phyloP scores from a whole-genome alignment of 2,113 vertebrate species.

The Microtus montanus region DNA sequence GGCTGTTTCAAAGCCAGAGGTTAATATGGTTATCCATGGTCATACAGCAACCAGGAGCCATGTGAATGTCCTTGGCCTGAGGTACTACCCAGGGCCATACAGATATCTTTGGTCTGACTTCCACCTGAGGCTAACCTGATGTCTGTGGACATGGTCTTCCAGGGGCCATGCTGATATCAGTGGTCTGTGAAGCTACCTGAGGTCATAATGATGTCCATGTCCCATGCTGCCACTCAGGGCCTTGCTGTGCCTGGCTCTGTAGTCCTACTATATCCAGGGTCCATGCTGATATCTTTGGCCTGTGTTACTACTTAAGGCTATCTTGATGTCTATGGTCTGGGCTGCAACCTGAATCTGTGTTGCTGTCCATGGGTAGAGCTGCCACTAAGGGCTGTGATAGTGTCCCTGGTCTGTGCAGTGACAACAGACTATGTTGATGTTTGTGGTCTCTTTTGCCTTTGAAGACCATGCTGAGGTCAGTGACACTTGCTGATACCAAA shows the following conservation, averaged over 20 bases:
- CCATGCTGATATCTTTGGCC: background rate
- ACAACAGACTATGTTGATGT: background rate
- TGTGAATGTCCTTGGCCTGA: too few relatives aligned
- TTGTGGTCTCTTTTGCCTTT: background rate
- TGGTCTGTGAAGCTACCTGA: background rate
- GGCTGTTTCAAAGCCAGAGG: background rate
- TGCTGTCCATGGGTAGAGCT: background rate
- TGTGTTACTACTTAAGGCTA: background rate
- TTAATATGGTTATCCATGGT: background rate
- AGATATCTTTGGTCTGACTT: background rate
- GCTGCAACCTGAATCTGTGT: background rate
- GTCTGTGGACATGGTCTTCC: background rate
- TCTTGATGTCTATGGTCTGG: background rate
- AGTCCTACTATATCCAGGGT: background rate
- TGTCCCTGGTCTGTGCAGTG: background rate
- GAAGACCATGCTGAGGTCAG: background rate
- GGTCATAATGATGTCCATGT: background rate
- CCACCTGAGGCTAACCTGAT: background rate
- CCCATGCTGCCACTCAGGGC: background rate
- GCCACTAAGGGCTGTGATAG: background rate
- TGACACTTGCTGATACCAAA: background rate
- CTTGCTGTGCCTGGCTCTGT: background rate
- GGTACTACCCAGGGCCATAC: background rate
- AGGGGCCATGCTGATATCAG: too few relatives aligned
- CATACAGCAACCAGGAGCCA: background rate